A percentile compares a stretch with the other conserved stretches of the same genome.
Evolutionary conservation across 2,797 vertebrate species (phyloP).

Genomic region (Sphenodon punctatus): DNA sequence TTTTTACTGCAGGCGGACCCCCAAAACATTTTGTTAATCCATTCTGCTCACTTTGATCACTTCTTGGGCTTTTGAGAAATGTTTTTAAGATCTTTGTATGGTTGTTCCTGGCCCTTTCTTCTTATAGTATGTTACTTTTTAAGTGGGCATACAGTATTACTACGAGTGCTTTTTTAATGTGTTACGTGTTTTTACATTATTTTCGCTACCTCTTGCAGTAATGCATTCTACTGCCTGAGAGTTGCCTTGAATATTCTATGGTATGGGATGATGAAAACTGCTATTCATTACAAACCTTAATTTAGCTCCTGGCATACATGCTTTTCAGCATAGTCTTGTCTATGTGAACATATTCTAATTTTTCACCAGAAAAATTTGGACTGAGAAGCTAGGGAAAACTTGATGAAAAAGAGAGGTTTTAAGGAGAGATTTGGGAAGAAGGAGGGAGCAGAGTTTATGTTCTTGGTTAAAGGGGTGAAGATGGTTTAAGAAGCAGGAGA

Average conservation of each 20-base stretch:
- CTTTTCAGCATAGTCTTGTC: too few relatives aligned
- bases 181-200: not conserved
- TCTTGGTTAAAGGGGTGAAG: too few relatives aligned
- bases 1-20: not conserved
- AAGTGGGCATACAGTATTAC: not conserved
- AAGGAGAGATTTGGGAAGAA: too few relatives aligned
- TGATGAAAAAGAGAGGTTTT: too few relatives aligned
- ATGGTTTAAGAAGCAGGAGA: too few relatives aligned
- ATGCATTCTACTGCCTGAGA: not conserved
- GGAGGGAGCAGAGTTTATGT: too few relatives aligned
- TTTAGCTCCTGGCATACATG: too few relatives aligned
- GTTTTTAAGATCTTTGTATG: rapidly evolving
- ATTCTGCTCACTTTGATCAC: not conserved
- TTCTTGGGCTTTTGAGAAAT: not conserved
- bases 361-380: too few relatives aligned
- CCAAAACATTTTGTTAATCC: not conserved
- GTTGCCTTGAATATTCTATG: not conserved
- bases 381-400: too few relatives aligned
- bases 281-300: too few relatives aligned
- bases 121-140: not conserved
- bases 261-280: too few relatives aligned
- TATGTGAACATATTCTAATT: too few relatives aligned
- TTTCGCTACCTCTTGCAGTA: not conserved
- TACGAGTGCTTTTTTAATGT: not conserved
- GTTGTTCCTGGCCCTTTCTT: not conserved